phyloP scores from a whole-genome alignment of 2,113 vertebrate genomes.

The Thinocorus orbignyianus region DNA sequence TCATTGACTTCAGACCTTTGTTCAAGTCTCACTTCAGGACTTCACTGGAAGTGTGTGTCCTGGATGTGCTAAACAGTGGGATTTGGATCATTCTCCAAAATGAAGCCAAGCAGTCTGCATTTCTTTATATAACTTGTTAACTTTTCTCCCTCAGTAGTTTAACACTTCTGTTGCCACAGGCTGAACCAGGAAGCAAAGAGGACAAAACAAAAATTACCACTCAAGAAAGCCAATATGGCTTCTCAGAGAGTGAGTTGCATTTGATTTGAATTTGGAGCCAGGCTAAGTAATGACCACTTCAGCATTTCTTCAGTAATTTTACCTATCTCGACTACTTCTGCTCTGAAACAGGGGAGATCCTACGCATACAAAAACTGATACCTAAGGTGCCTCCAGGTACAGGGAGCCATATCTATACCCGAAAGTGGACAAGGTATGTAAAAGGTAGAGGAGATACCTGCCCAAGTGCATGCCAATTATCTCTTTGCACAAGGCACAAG shows the following conservation, averaged over 20 bases:
- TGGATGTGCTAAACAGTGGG: background rate
- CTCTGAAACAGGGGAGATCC: background rate
- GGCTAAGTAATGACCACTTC: background rate
- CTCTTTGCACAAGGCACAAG: background rate
- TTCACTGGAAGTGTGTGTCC: background rate
- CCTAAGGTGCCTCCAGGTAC: background rate
- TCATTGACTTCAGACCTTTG: background rate
- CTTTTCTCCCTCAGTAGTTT: background rate
- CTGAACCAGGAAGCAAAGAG: background rate
- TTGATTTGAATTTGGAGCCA: background rate
- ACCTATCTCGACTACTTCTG: background rate
- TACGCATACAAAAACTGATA: background rate
- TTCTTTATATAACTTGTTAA: background rate
- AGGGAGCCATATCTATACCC: background rate
- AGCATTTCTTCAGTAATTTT: background rate
- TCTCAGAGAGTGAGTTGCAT: background rate
- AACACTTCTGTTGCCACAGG: background rate
- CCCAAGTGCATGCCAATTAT: accelerated
- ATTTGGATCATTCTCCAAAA: background rate
- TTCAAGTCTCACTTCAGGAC: background rate
- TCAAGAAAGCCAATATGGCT: background rate
- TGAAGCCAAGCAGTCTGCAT: background rate
- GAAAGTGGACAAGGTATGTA: background rate
- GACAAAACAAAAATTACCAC: background rate
- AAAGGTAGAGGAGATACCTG: background rate